Conservation (phyloP, 1,140 invertebrate species). For the Sitobion miscanthi region DNA sequence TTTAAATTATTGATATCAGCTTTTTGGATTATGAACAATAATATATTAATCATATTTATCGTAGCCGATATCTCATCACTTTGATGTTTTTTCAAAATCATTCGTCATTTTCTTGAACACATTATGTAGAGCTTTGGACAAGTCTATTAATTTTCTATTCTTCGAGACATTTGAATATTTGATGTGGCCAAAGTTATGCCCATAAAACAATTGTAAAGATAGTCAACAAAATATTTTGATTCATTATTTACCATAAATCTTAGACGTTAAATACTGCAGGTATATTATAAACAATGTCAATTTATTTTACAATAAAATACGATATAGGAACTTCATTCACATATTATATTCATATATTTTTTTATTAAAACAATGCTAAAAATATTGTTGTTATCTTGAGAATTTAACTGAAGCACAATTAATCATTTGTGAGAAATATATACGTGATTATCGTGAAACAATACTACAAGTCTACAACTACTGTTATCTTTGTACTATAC, state of each 20-base stretch:
- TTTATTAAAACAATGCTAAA: background rate
- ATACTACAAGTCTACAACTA: background rate
- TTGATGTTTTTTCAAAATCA: background rate
- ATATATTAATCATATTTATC: background rate
- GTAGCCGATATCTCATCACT: background rate
- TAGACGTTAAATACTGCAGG: background rate
- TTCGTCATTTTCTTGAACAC: background rate
- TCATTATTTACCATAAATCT: background rate
- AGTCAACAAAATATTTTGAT: background rate
- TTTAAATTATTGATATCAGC: background rate
- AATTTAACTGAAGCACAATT: background rate
- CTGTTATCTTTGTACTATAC: background rate
- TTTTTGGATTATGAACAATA: background rate
- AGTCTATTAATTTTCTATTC: background rate
- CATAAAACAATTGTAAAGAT: background rate
- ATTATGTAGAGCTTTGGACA: background rate
- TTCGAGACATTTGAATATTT: background rate
- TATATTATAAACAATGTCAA: background rate
- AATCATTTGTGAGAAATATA: background rate
- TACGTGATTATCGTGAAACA: background rate
- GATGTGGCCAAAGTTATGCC: background rate
- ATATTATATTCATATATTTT: background rate
- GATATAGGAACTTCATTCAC: background rate
- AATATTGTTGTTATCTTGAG: background rate
- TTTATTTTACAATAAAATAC: background rate